Conservation (phyloP, 1,140 invertebrate species). For the Drosophila rufa region DNA sequence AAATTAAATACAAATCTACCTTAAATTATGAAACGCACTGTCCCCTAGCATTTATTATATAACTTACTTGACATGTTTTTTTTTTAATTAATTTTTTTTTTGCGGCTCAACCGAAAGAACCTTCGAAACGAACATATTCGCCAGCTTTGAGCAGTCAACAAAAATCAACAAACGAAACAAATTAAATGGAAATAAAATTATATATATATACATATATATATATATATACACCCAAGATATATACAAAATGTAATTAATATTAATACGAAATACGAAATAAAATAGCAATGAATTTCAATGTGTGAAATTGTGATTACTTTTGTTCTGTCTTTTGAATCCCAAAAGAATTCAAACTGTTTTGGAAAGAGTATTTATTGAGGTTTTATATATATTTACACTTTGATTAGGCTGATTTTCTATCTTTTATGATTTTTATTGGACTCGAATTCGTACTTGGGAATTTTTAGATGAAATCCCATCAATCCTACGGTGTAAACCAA, state of each 20-base stretch:
- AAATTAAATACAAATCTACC: neutral
- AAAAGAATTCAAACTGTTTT: too few relatives aligned
- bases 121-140: conserved; percentile 25
- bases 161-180: conserved; percentile 49
- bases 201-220: conserved; percentile 29
- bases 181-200: conserved; percentile 54
- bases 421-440: too few relatives aligned
- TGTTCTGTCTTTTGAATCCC: neutral
- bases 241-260: conserved; percentile 50
- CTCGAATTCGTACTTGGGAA: too few relatives aligned
- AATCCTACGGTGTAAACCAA: too few relatives aligned
- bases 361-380: neutral
- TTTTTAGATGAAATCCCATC: too few relatives aligned
- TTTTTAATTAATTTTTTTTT: neutral
- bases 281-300: conserved; percentile 73
- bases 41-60: neutral
- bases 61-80: neutral
- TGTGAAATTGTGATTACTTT: conserved; percentile 18
- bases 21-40: neutral
- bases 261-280: conserved; percentile 52
- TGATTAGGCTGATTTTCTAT: too few relatives aligned
- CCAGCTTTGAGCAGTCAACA: conserved; percentile 48
- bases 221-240: conserved; percentile 41
- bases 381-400: too few relatives aligned
- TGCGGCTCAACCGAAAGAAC: neutral